Percentiles rank a stretch among this genome's conserved stretches.
These are phyloP conservation scores for Flexamia atlantica DNA, from an alignment of 2,888 invertebrate genomes.

Conservation along the genomic window DNA sequence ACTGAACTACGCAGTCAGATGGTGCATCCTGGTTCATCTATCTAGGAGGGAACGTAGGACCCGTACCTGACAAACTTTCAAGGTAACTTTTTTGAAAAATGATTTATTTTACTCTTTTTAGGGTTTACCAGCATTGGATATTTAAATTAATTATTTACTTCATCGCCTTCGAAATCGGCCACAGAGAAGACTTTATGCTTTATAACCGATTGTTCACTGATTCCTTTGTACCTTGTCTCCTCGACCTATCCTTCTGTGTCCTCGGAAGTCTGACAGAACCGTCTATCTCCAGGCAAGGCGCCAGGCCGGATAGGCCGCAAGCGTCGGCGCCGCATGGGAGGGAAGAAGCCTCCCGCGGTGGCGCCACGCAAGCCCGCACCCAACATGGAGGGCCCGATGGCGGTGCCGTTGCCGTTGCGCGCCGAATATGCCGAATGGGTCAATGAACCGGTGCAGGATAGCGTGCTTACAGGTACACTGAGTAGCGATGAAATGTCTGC, in stretches of 20 bases:
- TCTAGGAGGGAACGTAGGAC: too few species aligned
- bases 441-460: slow-evolving; percentile 29
- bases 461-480: slow-evolving; percentile 35
- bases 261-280: neutral
- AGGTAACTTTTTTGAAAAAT: too few species aligned
- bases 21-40: too few species aligned
- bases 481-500: neutral
- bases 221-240: neutral
- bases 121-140: too few species aligned
- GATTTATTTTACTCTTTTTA: too few species aligned
- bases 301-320: slow-evolving; percentile 50
- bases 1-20: too few species aligned
- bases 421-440: slow-evolving; percentile 21
- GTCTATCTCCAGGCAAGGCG: slow-evolving; percentile 26
- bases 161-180: too few species aligned
- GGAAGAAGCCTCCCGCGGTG: slow-evolving; percentile 46
- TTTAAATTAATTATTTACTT: too few species aligned
- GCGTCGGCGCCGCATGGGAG: slow-evolving; percentile 57
- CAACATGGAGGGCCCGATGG: slow-evolving; percentile 11
- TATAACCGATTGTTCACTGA: too few species aligned
- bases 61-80: too few species aligned
- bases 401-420: slow-evolving; percentile 7
- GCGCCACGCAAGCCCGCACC: slow-evolving; percentile 36
- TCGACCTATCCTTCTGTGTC: neutral
- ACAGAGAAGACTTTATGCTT: too few species aligned